These are phyloP conservation scores for Bryconaethiops microstoma DNA, from an alignment of 2,797 vertebrate species.

Conservation along the genomic window DNA sequence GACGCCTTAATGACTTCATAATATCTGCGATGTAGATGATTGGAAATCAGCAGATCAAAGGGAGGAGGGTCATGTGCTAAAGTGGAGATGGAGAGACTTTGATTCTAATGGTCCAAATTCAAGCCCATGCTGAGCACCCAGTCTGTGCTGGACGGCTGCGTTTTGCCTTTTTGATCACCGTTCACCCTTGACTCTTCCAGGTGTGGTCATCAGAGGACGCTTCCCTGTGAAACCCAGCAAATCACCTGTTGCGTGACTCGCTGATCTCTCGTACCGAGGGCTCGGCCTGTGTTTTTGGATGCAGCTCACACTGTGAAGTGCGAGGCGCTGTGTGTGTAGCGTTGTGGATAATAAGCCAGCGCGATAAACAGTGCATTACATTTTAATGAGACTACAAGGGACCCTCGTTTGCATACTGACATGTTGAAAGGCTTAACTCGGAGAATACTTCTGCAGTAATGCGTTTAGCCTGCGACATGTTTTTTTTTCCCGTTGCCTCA, in stretches of 20 bases:
- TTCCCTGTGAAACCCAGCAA: neutral
- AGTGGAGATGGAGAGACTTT: neutral
- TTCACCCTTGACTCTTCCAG: conserved; percentile 7
- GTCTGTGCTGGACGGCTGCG: neutral
- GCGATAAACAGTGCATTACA: conserved; percentile 59
- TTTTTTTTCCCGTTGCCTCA: neutral
- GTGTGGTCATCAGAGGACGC: neutral
- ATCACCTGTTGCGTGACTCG: conserved; percentile 28
- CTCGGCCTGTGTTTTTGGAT: conserved; percentile 22
- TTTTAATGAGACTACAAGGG: conserved; percentile 61
- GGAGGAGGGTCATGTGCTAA: neutral
- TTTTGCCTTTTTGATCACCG: neutral
- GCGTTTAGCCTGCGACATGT: conserved; percentile 12
- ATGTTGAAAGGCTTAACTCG: conserved; percentile 40
- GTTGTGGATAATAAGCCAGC: conserved; percentile 48
- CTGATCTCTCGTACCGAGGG: neutral
- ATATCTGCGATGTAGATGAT: neutral
- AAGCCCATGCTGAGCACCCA: neutral
- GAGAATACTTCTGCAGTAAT: conserved; percentile 29
- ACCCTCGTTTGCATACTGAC: conserved; percentile 47
- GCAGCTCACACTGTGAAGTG: conserved; percentile 35
- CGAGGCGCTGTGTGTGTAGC: conserved; percentile 35
- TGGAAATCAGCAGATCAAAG: conserved; percentile 11
- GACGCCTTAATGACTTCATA: neutral
- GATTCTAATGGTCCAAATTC: conserved; percentile 6